Base-by-base conservation (phyloP, 2,113 vertebrate genomes). In the Anguilla japonica region DNA sequence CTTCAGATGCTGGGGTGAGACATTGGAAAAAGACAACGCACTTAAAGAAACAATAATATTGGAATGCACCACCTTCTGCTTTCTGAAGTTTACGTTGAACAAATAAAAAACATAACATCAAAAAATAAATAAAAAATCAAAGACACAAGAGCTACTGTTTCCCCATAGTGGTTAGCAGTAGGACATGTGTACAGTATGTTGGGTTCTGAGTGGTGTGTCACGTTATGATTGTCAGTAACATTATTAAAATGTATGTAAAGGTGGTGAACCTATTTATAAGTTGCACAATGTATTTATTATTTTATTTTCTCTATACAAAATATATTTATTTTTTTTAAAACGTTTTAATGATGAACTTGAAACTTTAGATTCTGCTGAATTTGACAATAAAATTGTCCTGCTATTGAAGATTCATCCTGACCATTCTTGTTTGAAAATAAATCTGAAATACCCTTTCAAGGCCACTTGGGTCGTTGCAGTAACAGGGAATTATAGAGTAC, bases 251-350 rank as follows among this genome's bases (percentile, higher is more conserved):
- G 93, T 95, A 96, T 96, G 96, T 95, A 96, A 96, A 95, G 95
- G 97, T 96, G 96, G 96, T 95, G 96, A 96, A 96, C 96, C 95
- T 99, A 99, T 99, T 99, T 99, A 99, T 98, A 94, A 99, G 97
- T 97, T 97, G 96, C 98, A 99, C 97, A 95, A 97, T 96, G 95
- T 99, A 99, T 99, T 99, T 99, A 99, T 99, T 99, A 98, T 96
- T 92, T 92, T 98, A 97, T 80, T 98, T 96, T 97, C 97, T 97
- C 96, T 97, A 95, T 7, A 94, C 96, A 98, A 97, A 98, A 99
- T 99, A 97, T 99, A 99, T 99, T 98, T 99, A 99, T 99, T 99
- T 99, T 99, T 99, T 97, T 96, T 95, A 96, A 96, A 94, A 94
- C 92, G 96, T 91, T 96, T 96, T 96, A 96, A 94, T 95, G 94